These are phyloP conservation scores for Liposcelis brunnea DNA, from an alignment of 2,888 invertebrate species.

Conservation along the genomic window DNA sequence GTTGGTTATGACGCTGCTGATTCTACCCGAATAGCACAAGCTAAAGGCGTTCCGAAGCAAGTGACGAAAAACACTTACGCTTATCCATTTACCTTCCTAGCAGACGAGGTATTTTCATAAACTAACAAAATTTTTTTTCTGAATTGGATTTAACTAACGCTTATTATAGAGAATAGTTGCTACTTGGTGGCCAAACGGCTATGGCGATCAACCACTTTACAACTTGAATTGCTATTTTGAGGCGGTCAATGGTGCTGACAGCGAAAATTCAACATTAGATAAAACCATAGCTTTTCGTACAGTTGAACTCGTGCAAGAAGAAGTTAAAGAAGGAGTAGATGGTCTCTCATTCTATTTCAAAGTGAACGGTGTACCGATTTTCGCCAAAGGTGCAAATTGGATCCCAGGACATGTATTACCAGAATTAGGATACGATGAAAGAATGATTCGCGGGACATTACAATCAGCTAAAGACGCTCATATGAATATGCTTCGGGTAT, in stretches of 20 bases:
- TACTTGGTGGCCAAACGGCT: conserved; percentile 4
- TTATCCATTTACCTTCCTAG: too few species aligned
- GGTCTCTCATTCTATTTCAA: conserved; percentile 17
- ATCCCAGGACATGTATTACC: conserved; percentile 77
- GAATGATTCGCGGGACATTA: conserved; percentile 43
- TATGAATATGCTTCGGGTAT: conserved; percentile 90
- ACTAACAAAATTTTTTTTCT: background rate
- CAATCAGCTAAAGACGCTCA: conserved; percentile 53
- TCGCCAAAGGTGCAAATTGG: conserved; percentile 90
- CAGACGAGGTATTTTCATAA: background rate
- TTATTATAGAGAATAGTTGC: background rate
- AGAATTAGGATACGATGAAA: conserved; percentile 41
- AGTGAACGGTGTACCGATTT: conserved; percentile 70
- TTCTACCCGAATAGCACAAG: too few species aligned
- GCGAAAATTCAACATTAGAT: background rate
- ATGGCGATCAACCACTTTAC: background rate
- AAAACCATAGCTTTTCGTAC: background rate
- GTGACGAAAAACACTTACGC: too few species aligned
- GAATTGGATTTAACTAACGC: too few species aligned
- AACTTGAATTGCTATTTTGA: background rate
- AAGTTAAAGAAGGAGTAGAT: too few species aligned
- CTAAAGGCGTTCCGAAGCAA: too few species aligned
- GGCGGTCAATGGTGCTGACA: background rate
- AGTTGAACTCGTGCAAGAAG: background rate
- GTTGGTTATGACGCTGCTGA: too few species aligned